Percentiles rank a stretch among this genome's conserved stretches.
These are phyloP conservation scores for Dasypus novemcinctus DNA, from an alignment of 2,113 vertebrate genomes.

Conservation along the genomic window DNA sequence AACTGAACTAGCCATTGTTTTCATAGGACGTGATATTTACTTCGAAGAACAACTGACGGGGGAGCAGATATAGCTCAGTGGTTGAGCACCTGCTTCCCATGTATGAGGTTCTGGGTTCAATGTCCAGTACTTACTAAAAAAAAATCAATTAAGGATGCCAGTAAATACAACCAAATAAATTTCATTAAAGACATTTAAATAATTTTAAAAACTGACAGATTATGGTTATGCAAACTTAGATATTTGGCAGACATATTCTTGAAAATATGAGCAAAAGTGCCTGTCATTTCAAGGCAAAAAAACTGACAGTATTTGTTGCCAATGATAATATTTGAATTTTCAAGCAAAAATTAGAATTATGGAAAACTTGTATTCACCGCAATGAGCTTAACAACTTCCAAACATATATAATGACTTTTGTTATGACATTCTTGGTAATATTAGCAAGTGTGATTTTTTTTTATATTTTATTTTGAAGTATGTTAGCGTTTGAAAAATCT, in stretches of 20 bases:
- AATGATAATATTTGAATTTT: slow-evolving; percentile 17
- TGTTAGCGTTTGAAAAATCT: slow-evolving; percentile 30
- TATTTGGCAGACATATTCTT: slow-evolving; percentile 17
- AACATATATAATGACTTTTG: not conserved
- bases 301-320: not conserved
- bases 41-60: not conserved
- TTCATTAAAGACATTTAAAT: too few species aligned
- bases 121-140: too few species aligned
- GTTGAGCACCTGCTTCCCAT: too few species aligned
- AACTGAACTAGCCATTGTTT: not conserved
- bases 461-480: not conserved
- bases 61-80: too few species aligned
- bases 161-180: too few species aligned
- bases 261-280: slow-evolving; percentile 8
- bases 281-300: not conserved
- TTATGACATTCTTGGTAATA: not conserved
- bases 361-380: not conserved
- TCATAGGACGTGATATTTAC: not conserved
- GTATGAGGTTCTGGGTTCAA: too few species aligned
- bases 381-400: not conserved
- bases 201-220: not conserved
- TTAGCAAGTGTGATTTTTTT: not conserved
- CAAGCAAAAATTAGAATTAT: slow-evolving; percentile 41
- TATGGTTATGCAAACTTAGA: not conserved
- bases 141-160: too few species aligned